These are phyloP conservation scores for Amblyopsis rosae DNA, from an alignment of 2,113 vertebrate species.

Conservation along the genomic window DNA sequence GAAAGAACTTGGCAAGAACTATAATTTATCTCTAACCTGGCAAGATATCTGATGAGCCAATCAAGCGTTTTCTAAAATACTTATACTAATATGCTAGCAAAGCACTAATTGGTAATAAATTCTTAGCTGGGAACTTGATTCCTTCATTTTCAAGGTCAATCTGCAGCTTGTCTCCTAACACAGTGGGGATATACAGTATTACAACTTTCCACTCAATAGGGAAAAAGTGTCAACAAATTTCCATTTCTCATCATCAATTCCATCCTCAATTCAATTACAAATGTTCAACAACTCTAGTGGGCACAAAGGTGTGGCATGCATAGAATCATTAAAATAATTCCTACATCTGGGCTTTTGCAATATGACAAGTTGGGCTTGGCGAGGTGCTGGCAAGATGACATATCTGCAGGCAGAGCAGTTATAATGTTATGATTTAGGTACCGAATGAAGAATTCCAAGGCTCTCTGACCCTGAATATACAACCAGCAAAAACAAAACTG, in stretches of 20 bases:
- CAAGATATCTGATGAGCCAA: no score
- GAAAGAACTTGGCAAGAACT: no score
- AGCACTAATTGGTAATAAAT: background rate
- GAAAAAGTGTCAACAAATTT: constrained; percentile 43
- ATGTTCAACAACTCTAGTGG: constrained; percentile 9
- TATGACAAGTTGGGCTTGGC: constrained; percentile 37
- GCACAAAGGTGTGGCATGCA: constrained; percentile 13
- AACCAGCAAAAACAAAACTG: constrained; percentile 18
- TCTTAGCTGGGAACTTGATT: background rate
- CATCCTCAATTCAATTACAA: constrained; percentile 28
- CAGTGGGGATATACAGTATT: constrained; percentile 7
- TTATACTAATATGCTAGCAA: background rate
- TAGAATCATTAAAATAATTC: constrained; percentile 29
- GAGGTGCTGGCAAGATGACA: background rate
- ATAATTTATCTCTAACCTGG: no score
- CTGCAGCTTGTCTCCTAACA: background rate
- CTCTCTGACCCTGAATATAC: constrained; percentile 1
- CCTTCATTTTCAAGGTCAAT: background rate
- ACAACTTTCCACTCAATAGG: constrained; percentile 24
- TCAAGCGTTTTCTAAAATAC: no score
- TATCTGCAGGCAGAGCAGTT: constrained; percentile 11
- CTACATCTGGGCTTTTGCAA: constrained; percentile 23
- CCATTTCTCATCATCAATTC: constrained; percentile 36
- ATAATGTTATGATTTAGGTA: constrained; percentile 21
- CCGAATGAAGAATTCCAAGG: constrained; percentile 11